phyloP scores from a whole-genome alignment of 1,140 invertebrate species.

The Caenorhabditis brenneri region DNA sequence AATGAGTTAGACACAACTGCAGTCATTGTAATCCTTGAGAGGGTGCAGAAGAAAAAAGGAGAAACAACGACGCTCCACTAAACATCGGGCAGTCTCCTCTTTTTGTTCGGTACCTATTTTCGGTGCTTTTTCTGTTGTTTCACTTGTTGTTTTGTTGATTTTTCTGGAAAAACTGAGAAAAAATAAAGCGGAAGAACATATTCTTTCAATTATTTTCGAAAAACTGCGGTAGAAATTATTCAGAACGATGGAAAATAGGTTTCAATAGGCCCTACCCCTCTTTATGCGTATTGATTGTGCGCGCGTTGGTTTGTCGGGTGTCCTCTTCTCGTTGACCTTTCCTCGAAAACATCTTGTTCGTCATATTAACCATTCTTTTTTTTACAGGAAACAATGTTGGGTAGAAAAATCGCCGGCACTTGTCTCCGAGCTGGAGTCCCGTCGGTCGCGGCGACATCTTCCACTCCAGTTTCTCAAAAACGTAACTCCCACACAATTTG shows the following conservation, averaged over 20 bases:
- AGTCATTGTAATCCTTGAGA: neutral
- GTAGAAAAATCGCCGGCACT: constrained; percentile 41
- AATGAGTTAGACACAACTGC: neutral
- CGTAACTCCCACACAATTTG: constrained; percentile 63
- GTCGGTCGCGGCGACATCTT: constrained; percentile 12
- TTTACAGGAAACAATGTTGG: constrained; percentile 12
- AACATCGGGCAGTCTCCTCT: neutral
- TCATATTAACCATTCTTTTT: neutral
- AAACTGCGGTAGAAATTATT: no score
- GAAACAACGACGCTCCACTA: constrained; percentile 20
- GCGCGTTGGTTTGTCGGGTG: neutral
- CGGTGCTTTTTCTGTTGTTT: neutral
- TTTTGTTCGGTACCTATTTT: constrained; percentile 41
- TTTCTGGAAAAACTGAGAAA: no score
- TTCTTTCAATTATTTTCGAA: no score
- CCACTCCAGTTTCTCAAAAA: constrained; percentile 39
- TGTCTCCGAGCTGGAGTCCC: constrained; percentile 33
- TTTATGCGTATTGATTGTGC: no score
- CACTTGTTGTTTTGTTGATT: no score
- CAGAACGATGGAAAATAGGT: no score
- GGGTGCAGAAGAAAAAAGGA: neutral
- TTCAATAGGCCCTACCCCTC: no score
- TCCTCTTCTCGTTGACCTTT: neutral
- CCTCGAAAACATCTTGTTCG: neutral
- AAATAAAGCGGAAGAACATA: no score